Percentiles rank a stretch among this genome's conserved stretches.
Conservation (phyloP, 2,113 vertebrate genomes). For the Blennius ocellaris region DNA sequence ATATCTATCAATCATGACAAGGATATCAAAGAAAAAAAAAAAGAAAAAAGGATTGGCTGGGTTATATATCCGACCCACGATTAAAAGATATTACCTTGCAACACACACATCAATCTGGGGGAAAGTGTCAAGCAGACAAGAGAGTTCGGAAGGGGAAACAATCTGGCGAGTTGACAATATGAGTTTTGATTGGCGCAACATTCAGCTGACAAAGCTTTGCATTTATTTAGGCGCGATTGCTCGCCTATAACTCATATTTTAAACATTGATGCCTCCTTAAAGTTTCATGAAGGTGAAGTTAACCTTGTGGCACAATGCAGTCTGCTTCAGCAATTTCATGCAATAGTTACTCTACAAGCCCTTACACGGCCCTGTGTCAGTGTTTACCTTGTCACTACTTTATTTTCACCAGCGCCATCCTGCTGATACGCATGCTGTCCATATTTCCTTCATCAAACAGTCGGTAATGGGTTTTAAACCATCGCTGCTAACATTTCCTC, state of each 20-base stretch:
- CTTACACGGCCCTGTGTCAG: conserved; percentile 16
- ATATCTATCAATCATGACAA: conserved; percentile 82
- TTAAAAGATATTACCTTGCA: conserved; percentile 79
- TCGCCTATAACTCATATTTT: conserved; percentile 66
- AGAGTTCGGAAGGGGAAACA: conserved; percentile 34
- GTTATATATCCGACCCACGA: conserved; percentile 74
- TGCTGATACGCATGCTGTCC: background rate
- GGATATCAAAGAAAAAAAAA: conserved; percentile 66
- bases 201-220: conserved; percentile 65
- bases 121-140: conserved; percentile 61
- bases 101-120: conserved; percentile 75
- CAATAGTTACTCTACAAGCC: conserved; percentile 37
- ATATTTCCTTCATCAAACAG: conserved; percentile 29
- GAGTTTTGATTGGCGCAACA: conserved; percentile 59
- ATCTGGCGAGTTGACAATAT: conserved; percentile 59
- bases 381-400: conserved; percentile 24
- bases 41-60: conserved; percentile 58
- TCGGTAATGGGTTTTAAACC: conserved; percentile 34
- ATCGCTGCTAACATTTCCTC: conserved; percentile 35
- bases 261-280: conserved; percentile 76
- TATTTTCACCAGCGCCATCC: conserved; percentile 45
- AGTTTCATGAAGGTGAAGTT: conserved; percentile 79
- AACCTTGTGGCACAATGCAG: conserved; percentile 59
- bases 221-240: conserved; percentile 63
- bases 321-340: conserved; percentile 41